Conservation (phyloP, 2,888 invertebrate genomes). For the Sesia apiformis region DNA sequence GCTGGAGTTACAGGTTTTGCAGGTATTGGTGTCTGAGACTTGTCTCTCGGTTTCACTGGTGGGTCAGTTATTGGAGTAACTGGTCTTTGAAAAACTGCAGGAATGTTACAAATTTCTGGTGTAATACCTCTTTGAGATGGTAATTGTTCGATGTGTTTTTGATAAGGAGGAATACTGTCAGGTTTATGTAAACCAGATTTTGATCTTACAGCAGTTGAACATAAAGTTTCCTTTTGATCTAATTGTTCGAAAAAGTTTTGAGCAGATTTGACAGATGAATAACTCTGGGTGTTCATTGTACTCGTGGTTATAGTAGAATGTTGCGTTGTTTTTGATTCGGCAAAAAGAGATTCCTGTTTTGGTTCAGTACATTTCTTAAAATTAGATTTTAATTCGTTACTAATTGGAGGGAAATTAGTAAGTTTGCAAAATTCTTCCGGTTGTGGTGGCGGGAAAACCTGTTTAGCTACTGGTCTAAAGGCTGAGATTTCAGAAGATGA, state of each 20-base stretch:
- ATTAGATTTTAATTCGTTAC: constrained; percentile 45
- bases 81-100: constrained; percentile 52
- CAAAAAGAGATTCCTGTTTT: constrained; percentile 34
- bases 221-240: constrained; percentile 48
- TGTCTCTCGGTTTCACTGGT: constrained; percentile 40
- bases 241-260: constrained; percentile 58
- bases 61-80: constrained; percentile 58
- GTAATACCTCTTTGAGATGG: constrained; percentile 75
- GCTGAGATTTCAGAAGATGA: constrained; percentile 56
- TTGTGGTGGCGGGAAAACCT: constrained; percentile 50
- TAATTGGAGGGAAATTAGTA: constrained; percentile 49
- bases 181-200: constrained; percentile 76
- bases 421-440: constrained; percentile 46
- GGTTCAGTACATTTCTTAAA: constrained; percentile 33
- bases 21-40: constrained; percentile 36
- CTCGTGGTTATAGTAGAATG: constrained; percentile 29
- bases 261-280: constrained; percentile 49
- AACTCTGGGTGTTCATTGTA: constrained; percentile 33
- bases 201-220: constrained; percentile 43
- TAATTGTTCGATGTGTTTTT: constrained; percentile 75
- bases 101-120: constrained; percentile 65
- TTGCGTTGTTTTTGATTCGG: constrained; percentile 39
- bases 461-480: constrained; percentile 63
- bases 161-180: constrained; percentile 77
- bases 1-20: constrained; percentile 1